These are phyloP conservation scores for Allacma fusca DNA, from an alignment of 2,888 invertebrate genomes.

Conservation along the genomic window DNA sequence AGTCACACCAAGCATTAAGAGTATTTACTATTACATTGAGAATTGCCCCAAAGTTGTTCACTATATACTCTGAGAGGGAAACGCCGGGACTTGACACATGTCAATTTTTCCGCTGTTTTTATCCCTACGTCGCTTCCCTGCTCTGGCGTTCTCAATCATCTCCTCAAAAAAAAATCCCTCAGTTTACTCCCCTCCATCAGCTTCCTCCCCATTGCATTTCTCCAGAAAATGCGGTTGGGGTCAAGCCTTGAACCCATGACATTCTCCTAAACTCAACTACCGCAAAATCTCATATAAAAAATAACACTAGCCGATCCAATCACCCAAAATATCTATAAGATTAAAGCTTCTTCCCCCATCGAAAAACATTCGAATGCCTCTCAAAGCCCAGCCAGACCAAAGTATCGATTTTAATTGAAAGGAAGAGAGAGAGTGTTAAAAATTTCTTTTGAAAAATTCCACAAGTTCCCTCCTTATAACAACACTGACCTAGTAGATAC, in stretches of 20 bases:
- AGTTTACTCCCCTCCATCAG: too few relatives aligned
- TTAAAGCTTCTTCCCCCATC: not conserved
- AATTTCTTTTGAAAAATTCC: not conserved
- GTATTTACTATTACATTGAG: conserved; percentile 16
- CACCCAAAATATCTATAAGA: not conserved
- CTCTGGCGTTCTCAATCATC: not conserved
- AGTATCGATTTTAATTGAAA: conserved; percentile 9
- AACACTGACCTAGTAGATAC: not conserved
- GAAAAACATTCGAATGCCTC: not conserved
- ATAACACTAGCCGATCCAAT: too few relatives aligned
- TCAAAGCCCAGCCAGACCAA: not conserved
- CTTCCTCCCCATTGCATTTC: too few relatives aligned
- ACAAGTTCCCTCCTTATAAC: not conserved
- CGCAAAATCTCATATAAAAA: too few relatives aligned
- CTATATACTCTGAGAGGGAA: not conserved
- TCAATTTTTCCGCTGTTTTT: conserved; percentile 13
- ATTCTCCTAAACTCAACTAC: not conserved
- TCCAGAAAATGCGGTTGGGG: not conserved
- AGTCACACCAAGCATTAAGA: not conserved
- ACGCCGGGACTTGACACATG: conserved; percentile 24
- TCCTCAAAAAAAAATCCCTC: not conserved
- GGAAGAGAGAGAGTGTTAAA: not conserved
- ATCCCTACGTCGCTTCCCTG: not conserved
- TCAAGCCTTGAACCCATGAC: conserved; percentile 22
- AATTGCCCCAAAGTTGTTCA: not conserved